Percentiles rank a stretch among this genome's conserved stretches.
Evolutionary conservation across 2,888 invertebrate species (phyloP).

Genomic region (Sicus ferrugineus): DNA sequence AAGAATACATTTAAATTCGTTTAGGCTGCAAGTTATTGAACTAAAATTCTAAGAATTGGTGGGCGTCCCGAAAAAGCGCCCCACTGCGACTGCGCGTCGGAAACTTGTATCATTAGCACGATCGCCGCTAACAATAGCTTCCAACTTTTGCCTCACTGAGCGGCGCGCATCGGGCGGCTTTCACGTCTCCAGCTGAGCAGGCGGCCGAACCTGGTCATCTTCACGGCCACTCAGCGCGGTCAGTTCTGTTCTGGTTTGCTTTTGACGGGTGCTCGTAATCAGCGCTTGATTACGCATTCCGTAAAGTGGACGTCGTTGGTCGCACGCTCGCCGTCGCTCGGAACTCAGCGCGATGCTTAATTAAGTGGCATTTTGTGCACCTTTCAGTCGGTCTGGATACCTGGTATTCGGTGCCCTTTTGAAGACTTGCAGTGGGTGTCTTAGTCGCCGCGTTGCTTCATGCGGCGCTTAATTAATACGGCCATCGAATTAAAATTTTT

Average conservation of each 20-base stretch:
- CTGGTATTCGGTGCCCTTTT: background rate
- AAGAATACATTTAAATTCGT: no score
- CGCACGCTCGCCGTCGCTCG: background rate
- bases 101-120: slow-evolving; percentile 24
- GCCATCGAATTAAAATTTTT: background rate
- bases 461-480: slow-evolving; percentile 26
- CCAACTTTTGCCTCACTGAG: slow-evolving; percentile 1
- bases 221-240: background rate
- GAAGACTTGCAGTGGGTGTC: background rate
- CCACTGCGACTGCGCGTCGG: background rate
- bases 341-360: slow-evolving; percentile 15
- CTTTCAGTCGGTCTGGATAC: background rate
- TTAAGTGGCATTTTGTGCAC: slow-evolving; percentile 22
- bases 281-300: slow-evolving; percentile 11
- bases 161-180: background rate
- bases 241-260: background rate
- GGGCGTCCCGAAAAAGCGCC: background rate
- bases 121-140: slow-evolving; percentile 17
- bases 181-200: slow-evolving; percentile 16
- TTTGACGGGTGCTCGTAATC: background rate
- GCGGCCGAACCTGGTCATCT: background rate
- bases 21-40: no score
- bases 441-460: background rate
- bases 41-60: no score
- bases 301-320: background rate